Conservation (phyloP, 2,888 invertebrate genomes). For the Xanthorhoe spadicearia region DNA sequence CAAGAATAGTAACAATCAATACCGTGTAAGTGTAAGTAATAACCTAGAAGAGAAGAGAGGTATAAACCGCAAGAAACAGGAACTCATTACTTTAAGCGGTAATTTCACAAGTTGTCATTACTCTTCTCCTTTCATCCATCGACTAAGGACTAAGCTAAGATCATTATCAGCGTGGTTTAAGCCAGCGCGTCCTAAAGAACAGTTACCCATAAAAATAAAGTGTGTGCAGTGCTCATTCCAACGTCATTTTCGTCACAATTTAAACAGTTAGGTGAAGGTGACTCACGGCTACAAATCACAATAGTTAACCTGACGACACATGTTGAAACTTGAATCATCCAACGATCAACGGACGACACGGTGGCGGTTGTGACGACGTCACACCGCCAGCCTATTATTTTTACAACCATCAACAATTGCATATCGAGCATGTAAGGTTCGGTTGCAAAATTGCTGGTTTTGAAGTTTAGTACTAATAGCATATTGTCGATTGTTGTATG, state of each 20-base stretch:
- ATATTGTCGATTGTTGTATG: too few relatives aligned
- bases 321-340: constrained; percentile 24
- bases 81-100: neutral
- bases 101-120: neutral
- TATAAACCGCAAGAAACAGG: neutral
- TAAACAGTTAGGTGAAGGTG: neutral
- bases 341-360: neutral
- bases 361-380: constrained; percentile 28
- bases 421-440: neutral
- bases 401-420: neutral
- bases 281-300: constrained; percentile 9
- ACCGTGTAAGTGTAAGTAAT: too few relatives aligned
- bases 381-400: neutral
- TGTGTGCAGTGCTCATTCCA: neutral
- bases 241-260: constrained; percentile 10
- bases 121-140: neutral
- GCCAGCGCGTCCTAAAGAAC: neutral
- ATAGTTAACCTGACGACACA: constrained; percentile 10
- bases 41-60: neutral
- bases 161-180: too few relatives aligned
- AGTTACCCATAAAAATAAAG: neutral
- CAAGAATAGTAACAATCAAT: too few relatives aligned
- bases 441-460: too few relatives aligned
- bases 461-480: too few relatives aligned
- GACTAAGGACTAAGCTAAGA: too few relatives aligned